Evolutionary conservation across 2,113 vertebrate species (phyloP), one percentile per base, ranked within the genome.

Genomic region (Lathamus discolor): DNA sequence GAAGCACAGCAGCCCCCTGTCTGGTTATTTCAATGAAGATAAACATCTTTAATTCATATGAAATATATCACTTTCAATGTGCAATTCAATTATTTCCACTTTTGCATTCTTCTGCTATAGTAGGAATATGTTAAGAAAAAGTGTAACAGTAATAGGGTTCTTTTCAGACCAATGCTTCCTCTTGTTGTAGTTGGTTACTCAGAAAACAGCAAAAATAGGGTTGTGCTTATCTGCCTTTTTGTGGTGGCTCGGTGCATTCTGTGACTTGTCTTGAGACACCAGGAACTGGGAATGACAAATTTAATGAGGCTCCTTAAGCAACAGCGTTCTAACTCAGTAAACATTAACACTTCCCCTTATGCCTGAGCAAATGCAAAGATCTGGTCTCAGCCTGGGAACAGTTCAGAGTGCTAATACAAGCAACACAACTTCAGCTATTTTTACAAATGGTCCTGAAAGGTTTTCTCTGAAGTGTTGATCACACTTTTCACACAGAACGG

Each of bases 391-490:
- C 59, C 81, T 92, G 88, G 95, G 89, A 92, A 97, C 35, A 62
- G 90, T 88, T 97, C 59, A 29, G 93, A 95, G 94, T 94, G 94
- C 89, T 96, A 97, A 97, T 93, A 78, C 88, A 97, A 98, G 97
- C 95, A 95, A 83, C 81, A 80, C 55, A 46, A 24, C 82, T 93
- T 43, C 95, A 92, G 77, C 67, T 92, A 79, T 72, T 92, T 89
- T 78, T 67, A 59, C 76, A 97, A 94, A 93, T 87, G 91, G 90
- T 79, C 89, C 46, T 86, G 46, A 67, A 82, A 81, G 35, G 41
- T 28, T 88, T 96, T 90, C 83, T 77, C 84, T 52, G 44, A 86
- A 91, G 20, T 93, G 90, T 41, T 87, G 76, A 88, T 93, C 57
- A 83, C 73, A 73, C 25, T 74, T 93, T 29, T 94, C 51, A 52